A percentile compares a stretch with the other conserved stretches of the same genome.
phyloP scores from a whole-genome alignment of 2,888 invertebrate genomes.

The Acheta domesticus region DNA sequence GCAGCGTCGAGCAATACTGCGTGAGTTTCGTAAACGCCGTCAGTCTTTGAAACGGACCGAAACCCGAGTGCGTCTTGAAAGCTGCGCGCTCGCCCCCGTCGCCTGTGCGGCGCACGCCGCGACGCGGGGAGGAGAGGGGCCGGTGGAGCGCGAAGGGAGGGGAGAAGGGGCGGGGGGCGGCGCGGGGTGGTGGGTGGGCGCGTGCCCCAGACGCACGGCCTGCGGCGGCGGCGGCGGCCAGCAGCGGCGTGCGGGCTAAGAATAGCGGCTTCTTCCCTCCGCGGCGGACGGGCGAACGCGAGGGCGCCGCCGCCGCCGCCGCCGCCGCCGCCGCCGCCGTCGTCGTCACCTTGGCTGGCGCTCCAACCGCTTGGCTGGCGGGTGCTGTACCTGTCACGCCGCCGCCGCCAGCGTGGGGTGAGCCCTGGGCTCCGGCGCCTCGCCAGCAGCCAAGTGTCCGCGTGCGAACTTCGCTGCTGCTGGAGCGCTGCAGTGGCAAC shows the following conservation, averaged over 20 bases:
- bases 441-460: too few species aligned
- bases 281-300: conserved; percentile 37
- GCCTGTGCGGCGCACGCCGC: too few species aligned
- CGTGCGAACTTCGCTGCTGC: too few species aligned
- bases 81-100: too few species aligned
- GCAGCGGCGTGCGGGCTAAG: conserved; percentile 18
- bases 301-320: neutral
- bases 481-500: too few species aligned
- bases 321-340: neutral
- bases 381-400: neutral
- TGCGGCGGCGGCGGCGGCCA: neutral
- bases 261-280: conserved; percentile 42
- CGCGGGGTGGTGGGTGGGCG: neutral
- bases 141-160: neutral
- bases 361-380: neutral
- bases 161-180: neutral
- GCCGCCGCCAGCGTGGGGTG: neutral
- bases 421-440: too few species aligned
- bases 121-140: too few species aligned
- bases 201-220: conserved; percentile 21
- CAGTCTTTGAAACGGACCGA: too few species aligned
- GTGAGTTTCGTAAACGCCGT: too few species aligned
- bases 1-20: too few species aligned
- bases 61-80: too few species aligned
- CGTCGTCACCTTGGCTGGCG: neutral